These are phyloP conservation scores for Antechinus stuartii DNA, from an alignment of 2,113 vertebrate genomes.

Conservation along the genomic window DNA sequence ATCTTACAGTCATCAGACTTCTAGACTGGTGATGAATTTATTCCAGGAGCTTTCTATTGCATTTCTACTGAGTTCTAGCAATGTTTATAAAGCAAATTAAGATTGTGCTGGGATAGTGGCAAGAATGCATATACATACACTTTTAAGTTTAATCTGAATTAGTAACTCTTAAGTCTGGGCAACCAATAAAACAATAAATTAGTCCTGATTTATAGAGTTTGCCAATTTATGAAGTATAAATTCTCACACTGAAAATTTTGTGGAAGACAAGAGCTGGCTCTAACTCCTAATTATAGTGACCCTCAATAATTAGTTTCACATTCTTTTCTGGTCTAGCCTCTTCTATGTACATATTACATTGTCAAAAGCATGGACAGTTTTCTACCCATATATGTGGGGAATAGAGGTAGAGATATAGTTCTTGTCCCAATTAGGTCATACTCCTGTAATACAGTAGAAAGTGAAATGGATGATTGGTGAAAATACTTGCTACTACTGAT, in stretches of 20 bases:
- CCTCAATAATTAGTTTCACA: not conserved
- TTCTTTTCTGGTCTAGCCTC: not conserved
- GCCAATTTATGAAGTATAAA: not conserved
- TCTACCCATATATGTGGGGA: not conserved
- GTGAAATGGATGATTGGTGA: not conserved
- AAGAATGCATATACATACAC: not conserved
- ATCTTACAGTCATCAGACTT: not conserved
- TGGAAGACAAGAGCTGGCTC: not conserved
- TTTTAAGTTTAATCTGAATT: not conserved
- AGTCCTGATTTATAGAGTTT: not conserved
- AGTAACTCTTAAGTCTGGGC: not conserved
- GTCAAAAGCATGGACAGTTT: not conserved
- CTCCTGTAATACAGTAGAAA: not conserved
- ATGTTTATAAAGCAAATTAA: not conserved
- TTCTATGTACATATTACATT: not conserved
- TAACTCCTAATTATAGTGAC: not conserved
- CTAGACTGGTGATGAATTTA: not conserved
- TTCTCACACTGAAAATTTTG: not conserved
- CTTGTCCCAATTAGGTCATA: not conserved
- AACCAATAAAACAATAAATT: not conserved
- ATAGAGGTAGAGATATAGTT: not conserved
- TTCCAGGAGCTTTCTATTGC: no score
- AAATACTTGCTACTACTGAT: not conserved
- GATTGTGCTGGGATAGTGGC: not conserved
- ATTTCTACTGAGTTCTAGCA: not conserved